Evolutionary conservation across 2,888 invertebrate genomes (phyloP), one percentile per base, ranked within the genome.

Genomic region (Glomeris marginata): DNA sequence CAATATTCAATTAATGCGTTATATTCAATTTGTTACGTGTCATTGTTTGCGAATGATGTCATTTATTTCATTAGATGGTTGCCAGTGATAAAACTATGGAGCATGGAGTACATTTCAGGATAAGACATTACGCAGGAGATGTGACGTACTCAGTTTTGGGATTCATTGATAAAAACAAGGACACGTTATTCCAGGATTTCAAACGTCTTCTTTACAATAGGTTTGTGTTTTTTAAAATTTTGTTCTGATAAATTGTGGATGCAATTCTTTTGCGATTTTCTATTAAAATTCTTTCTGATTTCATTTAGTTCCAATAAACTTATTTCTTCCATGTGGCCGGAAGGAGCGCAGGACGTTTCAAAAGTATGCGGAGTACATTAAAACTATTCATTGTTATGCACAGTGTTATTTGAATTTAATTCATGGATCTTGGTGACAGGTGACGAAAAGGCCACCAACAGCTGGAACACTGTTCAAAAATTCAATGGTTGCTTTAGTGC

Each of bases 91-190:
- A 72, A 59, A 61, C 64, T 2, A 58, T 73, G 50, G 68, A 67
- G 43, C 69, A 70, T 53, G 64, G 64, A 38, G 60, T 64, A 33
- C 68, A 69, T 54, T 68, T 69, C 59, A 62, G 67, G 62, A 70
- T 61, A 63, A 84, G 83, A 13, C 97, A 97, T 67, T 97, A 97
- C 66, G 97, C 97, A 0, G 97, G 97, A 3, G 90, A 94, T 63
- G 97, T 97, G 28, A 84, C 85, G 13, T 97, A 97, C 72, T 78
- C 78, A 49, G 77, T 92, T 16, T 74, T 74, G 13, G 91, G 92
- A 1, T 97, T 97, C 71, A 77, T 97, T 68, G 95, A 97, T 68
- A 97, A 97, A 72, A 97, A 97, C 72, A 90, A 84, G 68, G 97
- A 97, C 67, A 85, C 87, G 0, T 73, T 97, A 45, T 97, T 88